phyloP scores from a whole-genome alignment of 92 coral and sea anemone genomes.

The Epizoanthus rinbou region DNA sequence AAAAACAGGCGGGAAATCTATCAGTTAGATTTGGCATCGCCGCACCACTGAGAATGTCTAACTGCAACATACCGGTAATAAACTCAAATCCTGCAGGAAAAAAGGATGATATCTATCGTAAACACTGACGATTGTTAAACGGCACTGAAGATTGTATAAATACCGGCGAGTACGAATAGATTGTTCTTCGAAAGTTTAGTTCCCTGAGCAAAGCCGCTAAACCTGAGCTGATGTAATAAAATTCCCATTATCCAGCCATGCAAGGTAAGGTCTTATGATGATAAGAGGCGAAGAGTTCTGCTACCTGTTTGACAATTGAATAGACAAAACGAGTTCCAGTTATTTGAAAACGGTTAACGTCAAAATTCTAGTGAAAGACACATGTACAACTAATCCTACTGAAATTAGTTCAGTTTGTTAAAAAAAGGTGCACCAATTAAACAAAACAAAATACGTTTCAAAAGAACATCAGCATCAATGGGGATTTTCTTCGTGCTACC shows the following conservation, averaged over 20 bases:
- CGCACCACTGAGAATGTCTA: too few relatives aligned
- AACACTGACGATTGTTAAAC: too few relatives aligned
- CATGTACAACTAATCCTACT: background rate
- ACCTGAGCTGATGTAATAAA: background rate
- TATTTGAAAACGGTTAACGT: background rate
- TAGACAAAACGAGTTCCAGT: background rate
- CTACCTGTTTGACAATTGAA: slow-evolving; percentile 4
- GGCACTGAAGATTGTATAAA: too few relatives aligned
- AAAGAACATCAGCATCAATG: slow-evolving; percentile 37
- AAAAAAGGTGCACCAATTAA: slow-evolving; percentile 3
- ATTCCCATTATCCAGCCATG: background rate
- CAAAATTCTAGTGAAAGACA: background rate
- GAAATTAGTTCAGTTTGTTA: background rate
- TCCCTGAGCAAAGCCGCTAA: background rate
- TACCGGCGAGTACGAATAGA: too few relatives aligned
- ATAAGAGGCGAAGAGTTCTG: background rate
- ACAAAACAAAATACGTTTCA: slow-evolving; percentile 15
- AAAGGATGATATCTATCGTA: too few relatives aligned
- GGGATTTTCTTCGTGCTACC: slow-evolving; percentile 33
- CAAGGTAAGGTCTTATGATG: background rate
- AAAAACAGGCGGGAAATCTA: too few relatives aligned
- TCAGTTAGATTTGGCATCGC: too few relatives aligned
- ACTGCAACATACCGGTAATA: too few relatives aligned
- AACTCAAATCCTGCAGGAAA: too few relatives aligned
- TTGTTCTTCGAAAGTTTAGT: too few relatives aligned